Conservation (phyloP, 2,888 invertebrate species). For the Geophilus truncorum region DNA sequence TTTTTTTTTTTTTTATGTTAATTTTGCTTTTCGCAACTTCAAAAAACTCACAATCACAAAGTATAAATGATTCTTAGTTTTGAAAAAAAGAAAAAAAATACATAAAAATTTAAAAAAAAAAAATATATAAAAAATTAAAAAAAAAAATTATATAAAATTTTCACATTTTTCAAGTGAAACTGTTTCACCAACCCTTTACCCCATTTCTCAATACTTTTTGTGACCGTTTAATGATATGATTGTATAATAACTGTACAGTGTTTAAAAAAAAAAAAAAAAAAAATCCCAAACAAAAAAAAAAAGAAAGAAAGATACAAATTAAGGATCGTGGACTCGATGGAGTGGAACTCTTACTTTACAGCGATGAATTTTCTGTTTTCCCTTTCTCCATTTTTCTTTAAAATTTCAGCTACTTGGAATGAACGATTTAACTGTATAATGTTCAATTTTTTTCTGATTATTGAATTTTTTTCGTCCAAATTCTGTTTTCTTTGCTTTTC, state of each 20-base stretch:
- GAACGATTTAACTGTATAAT: background rate
- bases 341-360: conserved; percentile 1
- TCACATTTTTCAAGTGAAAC: background rate
- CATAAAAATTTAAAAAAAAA: no score
- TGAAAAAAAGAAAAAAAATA: background rate
- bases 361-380: background rate
- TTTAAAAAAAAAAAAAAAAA: background rate
- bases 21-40: no score
- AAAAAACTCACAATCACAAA: background rate
- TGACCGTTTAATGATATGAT: conserved; percentile 6
- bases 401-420: background rate
- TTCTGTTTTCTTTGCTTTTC: no score
- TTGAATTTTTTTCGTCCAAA: background rate
- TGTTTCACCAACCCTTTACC: background rate
- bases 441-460: background rate
- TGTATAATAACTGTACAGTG: conserved; percentile 1
- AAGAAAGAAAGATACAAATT: background rate
- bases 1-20: background rate
- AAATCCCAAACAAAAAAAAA: background rate
- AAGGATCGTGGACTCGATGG: background rate
- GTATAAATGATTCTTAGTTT: background rate
- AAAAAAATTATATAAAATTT: background rate
- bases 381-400: background rate
- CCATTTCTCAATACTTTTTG: background rate
- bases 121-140: background rate